Conservation (phyloP, 35 echinoderm and acorn worm species). For the Apostichopus japonicus region DNA sequence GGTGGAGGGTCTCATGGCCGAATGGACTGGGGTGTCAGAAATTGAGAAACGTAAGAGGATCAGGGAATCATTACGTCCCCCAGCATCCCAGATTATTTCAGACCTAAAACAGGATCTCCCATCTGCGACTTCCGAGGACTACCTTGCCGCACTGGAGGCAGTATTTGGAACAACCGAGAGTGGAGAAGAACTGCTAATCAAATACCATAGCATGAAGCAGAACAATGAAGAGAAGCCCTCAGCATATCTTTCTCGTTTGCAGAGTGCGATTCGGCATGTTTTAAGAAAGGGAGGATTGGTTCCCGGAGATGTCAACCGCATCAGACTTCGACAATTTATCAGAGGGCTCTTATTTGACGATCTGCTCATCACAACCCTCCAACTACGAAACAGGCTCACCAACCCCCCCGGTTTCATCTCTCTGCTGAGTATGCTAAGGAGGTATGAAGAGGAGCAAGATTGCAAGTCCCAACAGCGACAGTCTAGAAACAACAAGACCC, state of each 20-base stretch:
- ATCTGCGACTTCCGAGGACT: constrained; percentile 53
- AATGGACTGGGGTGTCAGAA: constrained; percentile 5
- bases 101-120: constrained; percentile 58
- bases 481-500: neutral
- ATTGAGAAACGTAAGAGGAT: neutral
- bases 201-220: constrained; percentile 54
- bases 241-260: constrained; percentile 18
- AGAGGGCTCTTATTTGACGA: too few relatives aligned
- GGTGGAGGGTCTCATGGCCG: neutral
- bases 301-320: neutral
- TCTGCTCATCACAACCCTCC: too few relatives aligned
- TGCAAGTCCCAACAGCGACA: neutral
- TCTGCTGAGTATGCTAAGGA: too few relatives aligned
- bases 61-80: constrained; percentile 59
- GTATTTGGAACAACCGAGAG: constrained; percentile 65
- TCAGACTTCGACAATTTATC: too few relatives aligned
- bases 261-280: constrained; percentile 1
- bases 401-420: too few relatives aligned
- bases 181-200: constrained; percentile 54
- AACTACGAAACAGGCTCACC: too few relatives aligned
- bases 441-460: constrained; percentile 61
- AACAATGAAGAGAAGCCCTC: constrained; percentile 27
- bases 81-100: constrained; percentile 48
- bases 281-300: constrained; percentile 37
- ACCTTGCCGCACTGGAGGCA: constrained; percentile 54